Percentiles rank a stretch among this genome's conserved stretches.
phyloP scores from a whole-genome alignment of 2,797 vertebrate species.

The Pteronotus mesoamericanus region DNA sequence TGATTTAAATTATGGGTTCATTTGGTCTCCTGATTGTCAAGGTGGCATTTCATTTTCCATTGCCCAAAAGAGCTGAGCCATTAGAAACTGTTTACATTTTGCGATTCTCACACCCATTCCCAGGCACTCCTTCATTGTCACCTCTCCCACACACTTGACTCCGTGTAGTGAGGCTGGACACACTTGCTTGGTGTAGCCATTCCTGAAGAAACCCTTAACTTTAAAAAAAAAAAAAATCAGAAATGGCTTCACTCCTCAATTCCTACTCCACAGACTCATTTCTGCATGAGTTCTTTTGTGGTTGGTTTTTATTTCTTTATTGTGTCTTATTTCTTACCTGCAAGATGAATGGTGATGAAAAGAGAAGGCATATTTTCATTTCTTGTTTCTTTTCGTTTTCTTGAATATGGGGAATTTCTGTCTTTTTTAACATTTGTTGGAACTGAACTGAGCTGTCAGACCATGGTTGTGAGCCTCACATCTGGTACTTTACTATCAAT shows the following conservation, averaged over 20 bases:
- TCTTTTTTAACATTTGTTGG: neutral
- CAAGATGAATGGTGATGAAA: neutral
- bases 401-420: neutral
- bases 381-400: constrained; percentile 17
- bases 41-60: constrained; percentile 19
- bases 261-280: neutral
- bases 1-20: neutral
- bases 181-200: neutral
- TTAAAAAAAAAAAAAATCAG: neutral
- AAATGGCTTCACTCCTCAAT: neutral
- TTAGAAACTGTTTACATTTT: neutral
- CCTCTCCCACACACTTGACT: neutral
- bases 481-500: neutral
- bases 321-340: neutral
- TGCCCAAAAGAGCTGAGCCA: neutral
- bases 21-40: neutral
- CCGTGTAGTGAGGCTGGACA: neutral
- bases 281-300: neutral
- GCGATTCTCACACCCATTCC: neutral
- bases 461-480: neutral
- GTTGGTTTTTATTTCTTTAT: neutral
- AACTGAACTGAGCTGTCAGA: neutral
- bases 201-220: neutral
- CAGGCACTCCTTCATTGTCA: neutral
- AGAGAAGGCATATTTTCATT: neutral